Evolutionary conservation across 2,797 vertebrate species (phyloP).

Genomic region (Leptodactylus fallax): DNA sequence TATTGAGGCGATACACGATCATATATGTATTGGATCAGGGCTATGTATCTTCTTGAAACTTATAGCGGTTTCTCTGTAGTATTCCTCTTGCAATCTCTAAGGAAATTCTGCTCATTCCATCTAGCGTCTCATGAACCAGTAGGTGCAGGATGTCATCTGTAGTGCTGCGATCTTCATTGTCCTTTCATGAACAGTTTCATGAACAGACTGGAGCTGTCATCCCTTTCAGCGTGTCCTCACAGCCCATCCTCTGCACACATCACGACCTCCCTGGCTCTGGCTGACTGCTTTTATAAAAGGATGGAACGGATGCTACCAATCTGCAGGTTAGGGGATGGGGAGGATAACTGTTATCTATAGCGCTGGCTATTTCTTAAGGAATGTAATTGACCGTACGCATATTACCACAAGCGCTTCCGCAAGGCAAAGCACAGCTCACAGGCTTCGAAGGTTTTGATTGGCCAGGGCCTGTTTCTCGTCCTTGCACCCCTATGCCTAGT

Average conservation of each 20-base stretch:
- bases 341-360: neutral
- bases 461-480: neutral
- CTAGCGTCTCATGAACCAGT: neutral
- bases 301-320: conserved; percentile 45
- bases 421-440: neutral
- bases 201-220: neutral
- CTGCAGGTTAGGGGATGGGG: neutral
- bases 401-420: neutral
- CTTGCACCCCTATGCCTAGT: conserved; percentile 10
- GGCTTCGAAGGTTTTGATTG: neutral
- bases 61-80: too few species aligned
- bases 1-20: too few species aligned
- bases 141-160: neutral
- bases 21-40: too few species aligned
- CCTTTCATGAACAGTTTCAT: neutral
- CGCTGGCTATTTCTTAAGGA: neutral
- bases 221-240: neutral
- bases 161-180: neutral
- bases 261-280: neutral
- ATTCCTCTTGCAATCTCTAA: too few species aligned
- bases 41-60: too few species aligned
- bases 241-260: conserved; percentile 25
- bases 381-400: neutral
- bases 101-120: too few species aligned
- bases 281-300: conserved; percentile 32